Conservation (phyloP, 2,797 vertebrate species). For the Melanotaenia trifasciata region DNA sequence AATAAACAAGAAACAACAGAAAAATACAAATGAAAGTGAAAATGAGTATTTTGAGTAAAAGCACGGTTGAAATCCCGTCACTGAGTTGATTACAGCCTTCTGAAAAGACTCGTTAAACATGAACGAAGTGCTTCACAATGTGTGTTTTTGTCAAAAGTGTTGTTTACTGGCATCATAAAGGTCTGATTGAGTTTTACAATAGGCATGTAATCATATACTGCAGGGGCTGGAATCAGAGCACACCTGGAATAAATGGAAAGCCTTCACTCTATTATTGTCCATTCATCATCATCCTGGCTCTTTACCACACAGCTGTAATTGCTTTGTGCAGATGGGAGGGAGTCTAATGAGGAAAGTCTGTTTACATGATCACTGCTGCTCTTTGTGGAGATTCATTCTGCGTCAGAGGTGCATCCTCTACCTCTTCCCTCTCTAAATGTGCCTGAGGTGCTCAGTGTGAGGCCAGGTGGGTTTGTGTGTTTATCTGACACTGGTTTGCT, state of each 20-base stretch:
- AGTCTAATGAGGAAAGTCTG: constrained; percentile 37
- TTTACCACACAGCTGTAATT: constrained; percentile 38
- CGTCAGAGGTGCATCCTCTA: background rate
- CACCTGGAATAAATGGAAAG: constrained; percentile 40
- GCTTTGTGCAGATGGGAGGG: constrained; percentile 45
- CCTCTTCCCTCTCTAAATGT: background rate
- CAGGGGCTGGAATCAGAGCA: constrained; percentile 36
- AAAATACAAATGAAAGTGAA: background rate
- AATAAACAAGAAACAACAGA: background rate
- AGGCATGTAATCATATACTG: constrained; percentile 48
- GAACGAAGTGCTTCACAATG: constrained; percentile 24
- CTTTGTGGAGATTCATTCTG: constrained; percentile 11
- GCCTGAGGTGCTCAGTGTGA: background rate
- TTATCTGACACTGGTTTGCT: background rate
- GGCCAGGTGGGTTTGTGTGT: background rate
- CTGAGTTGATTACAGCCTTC: constrained; percentile 38
- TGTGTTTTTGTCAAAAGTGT: constrained; percentile 24
- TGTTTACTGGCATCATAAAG: constrained; percentile 43
- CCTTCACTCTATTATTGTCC: constrained; percentile 26
- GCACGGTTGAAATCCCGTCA: background rate
- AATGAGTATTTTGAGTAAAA: constrained; percentile 22
- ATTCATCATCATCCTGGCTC: constrained; percentile 40
- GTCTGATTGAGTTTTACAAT: constrained; percentile 55
- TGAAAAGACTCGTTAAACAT: constrained; percentile 47
- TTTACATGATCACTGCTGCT: constrained; percentile 7